Percentiles rank a stretch among this genome's conserved stretches.
Evolutionary conservation across 2,797 vertebrate species (phyloP).

Genomic region (Lepidocolaptes lacrymiger): DNA sequence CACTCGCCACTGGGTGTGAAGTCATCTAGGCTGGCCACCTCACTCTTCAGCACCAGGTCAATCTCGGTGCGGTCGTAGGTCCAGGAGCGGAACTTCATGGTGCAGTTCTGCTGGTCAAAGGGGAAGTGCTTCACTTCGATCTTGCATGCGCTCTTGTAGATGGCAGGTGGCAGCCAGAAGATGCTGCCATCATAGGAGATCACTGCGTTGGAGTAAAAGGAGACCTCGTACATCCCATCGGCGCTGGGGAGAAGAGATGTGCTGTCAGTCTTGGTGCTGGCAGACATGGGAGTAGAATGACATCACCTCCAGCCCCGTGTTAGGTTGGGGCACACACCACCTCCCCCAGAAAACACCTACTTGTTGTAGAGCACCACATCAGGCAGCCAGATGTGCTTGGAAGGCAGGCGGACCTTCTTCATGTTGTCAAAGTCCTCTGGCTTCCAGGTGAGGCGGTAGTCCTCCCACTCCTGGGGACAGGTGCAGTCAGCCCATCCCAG

Average conservation of each 20-base stretch:
- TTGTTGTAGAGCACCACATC: conserved; percentile 99
- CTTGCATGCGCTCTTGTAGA: conserved; percentile 97
- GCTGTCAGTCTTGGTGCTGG: neutral
- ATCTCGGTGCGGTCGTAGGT: conserved; percentile 96
- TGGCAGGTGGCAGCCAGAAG: conserved; percentile 95
- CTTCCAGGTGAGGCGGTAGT: conserved; percentile 94
- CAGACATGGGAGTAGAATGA: rapidly evolving
- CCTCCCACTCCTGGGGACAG: conserved; percentile 91
- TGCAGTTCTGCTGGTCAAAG: conserved; percentile 98
- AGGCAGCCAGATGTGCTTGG: conserved; percentile 98
- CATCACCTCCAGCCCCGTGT: rapidly evolving
- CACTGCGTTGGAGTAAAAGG: conserved; percentile 96
- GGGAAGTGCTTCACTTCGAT: conserved; percentile 98
- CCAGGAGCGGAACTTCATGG: conserved; percentile 96
- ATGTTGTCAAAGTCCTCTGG: conserved; percentile 96
- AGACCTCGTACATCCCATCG: conserved; percentile 96
- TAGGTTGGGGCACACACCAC: rapidly evolving
- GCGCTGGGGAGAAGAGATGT: conserved; percentile 75
- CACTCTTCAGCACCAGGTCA: conserved; percentile 91
- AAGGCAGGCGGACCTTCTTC: conserved; percentile 95
- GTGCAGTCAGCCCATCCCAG: neutral
- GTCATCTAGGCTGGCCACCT: conserved; percentile 95
- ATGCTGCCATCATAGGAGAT: conserved; percentile 95
- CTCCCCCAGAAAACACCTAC: conserved; percentile 75
- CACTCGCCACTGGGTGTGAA: conserved; percentile 97